These are phyloP conservation scores for Chloroceryle aenea DNA, from an alignment of 2,113 vertebrate genomes.

Conservation along the genomic window DNA sequence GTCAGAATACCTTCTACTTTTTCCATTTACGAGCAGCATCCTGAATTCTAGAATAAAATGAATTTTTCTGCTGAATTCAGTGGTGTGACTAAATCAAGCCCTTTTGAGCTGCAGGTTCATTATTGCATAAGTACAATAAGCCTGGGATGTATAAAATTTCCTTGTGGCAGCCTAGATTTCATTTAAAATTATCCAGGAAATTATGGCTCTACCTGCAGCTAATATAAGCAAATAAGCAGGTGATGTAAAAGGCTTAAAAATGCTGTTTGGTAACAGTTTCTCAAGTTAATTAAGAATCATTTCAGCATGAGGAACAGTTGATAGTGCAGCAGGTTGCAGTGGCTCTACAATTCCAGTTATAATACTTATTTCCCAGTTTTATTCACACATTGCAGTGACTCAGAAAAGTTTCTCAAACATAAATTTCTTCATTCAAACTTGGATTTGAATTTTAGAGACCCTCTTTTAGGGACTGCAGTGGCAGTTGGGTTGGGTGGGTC, in stretches of 20 bases:
- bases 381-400: not conserved
- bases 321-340: not conserved
- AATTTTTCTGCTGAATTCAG: not conserved
- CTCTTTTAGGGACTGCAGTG: not conserved
- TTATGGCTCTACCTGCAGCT: not conserved
- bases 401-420: not conserved
- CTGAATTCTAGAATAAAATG: not conserved
- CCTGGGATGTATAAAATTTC: not conserved
- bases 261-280: not conserved
- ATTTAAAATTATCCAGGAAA: not conserved
- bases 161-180: not conserved
- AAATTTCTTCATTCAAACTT: not conserved
- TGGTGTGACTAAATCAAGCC: not conserved
- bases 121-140: not conserved
- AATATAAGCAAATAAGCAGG: not conserved
- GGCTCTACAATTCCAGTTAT: rapidly evolving
- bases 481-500: rapidly evolving
- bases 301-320: not conserved
- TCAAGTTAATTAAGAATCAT: not conserved
- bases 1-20: not conserved
- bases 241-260: not conserved
- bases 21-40: not conserved
- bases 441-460: not conserved
- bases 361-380: not conserved
- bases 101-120: not conserved